Base-by-base conservation (phyloP, 2,113 vertebrate species). In the Acinonyx jubatus region DNA sequence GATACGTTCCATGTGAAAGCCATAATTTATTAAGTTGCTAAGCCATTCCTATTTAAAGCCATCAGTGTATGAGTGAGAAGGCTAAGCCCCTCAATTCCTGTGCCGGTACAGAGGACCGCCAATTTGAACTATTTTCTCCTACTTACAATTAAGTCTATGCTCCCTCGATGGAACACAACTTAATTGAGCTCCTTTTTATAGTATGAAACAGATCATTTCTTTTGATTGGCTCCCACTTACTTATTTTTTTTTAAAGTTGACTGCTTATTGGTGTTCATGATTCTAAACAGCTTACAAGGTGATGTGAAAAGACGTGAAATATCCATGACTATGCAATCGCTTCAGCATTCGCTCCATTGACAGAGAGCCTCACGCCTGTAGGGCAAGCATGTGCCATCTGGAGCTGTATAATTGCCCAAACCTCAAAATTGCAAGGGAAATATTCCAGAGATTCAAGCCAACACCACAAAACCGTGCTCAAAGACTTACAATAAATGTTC, bases 371-470 rank as follows among this genome's bases (percentile, higher is more conserved):
- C 74, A 12, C 0, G 61, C 66, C 73, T 92, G 31, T 19, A 50
- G 55, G 55, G 84, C 93, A 45, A 57, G 91, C 21, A 7, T 18
- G 69, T 33, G 50, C 81, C 95, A 94, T 97, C 95, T 91, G 96
- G 95, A 93, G 21, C 50, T 69, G 38, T 19, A 41, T 57, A 73
- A 50, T 65, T 84, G 91, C 96, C 97, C 79, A 74, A 79, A 94
- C 16, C 74, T 89, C 90, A 92, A 89, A 79, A 93, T 41, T 89
- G 48, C 31, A 27, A 55, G 31, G 74, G 81, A 97, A 73, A 33
- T 23, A 76, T 36, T 98, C 93, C 95, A 95, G 74, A 86, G 65
- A 90, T 48, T 86, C 66, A 61, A 83, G 91, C n/a, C 74, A 92
- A 55, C 4, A 3, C 11, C 89, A 84, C 96, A 90, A 65, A 88